These are phyloP conservation scores for Ephydatia muelleri DNA, from an alignment of 37 sponge, comb jelly and placozoan genomes.

Conservation along the genomic window DNA sequence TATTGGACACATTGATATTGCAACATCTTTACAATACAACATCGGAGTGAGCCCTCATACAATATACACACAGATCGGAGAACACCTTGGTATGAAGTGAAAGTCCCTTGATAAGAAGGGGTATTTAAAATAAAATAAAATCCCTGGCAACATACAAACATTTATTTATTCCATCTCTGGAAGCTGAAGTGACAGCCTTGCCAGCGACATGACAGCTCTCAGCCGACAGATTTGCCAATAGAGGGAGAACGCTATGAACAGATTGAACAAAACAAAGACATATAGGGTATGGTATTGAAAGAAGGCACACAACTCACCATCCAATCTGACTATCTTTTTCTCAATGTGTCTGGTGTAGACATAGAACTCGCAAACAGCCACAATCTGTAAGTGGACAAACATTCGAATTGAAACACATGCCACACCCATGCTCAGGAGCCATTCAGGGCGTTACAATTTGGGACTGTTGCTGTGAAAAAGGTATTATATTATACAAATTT, in stretches of 20 bases:
- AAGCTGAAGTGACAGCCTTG: slow-evolving; percentile 35
- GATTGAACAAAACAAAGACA: neutral
- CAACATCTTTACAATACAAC: neutral
- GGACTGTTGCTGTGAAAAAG: neutral
- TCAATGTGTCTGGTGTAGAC: slow-evolving; percentile 66
- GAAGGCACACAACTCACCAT: slow-evolving; percentile 33
- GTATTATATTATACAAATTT: neutral
- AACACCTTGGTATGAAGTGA: neutral
- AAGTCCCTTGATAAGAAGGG: neutral
- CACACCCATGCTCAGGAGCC: neutral
- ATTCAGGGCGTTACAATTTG: no score
- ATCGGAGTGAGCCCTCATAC: neutral
- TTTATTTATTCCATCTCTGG: slow-evolving; percentile 6
- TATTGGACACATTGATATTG: neutral
- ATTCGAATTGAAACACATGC: neutral
- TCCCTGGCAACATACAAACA: neutral
- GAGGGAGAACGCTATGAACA: slow-evolving; percentile 32
- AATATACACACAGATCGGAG: neutral
- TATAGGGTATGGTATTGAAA: neutral
- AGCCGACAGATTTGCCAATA: slow-evolving; percentile 65
- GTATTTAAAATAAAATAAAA: no score
- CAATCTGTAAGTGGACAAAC: slow-evolving; percentile 34
- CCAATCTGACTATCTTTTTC: slow-evolving; percentile 61
- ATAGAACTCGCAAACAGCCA: slow-evolving; percentile 65
- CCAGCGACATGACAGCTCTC: slow-evolving; percentile 49